These are phyloP conservation scores for Conus canariensis DNA, from an alignment of 2,888 invertebrate genomes.

Conservation along the genomic window DNA sequence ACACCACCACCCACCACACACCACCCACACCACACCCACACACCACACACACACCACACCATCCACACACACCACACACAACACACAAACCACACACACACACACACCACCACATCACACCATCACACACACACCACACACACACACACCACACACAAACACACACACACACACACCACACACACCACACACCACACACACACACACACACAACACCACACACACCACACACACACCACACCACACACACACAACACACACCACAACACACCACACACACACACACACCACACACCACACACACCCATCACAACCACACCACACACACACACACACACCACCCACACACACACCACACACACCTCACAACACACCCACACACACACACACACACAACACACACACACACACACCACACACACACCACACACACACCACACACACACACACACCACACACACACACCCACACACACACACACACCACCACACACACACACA, in stretches of 20 bases:
- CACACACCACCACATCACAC: too few relatives aligned
- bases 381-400: not conserved
- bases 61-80: not conserved
- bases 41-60: not conserved
- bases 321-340: too few relatives aligned
- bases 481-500: not conserved
- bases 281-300: not conserved
- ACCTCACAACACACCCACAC: not conserved
- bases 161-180: not conserved
- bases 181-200: not conserved
- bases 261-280: not conserved
- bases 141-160: not conserved
- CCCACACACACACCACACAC: too few relatives aligned
- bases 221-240: not conserved
- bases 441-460: not conserved
- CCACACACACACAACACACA: too few relatives aligned
- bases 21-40: not conserved
- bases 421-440: too few relatives aligned
- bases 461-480: not conserved
- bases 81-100: not conserved
- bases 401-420: too few relatives aligned
- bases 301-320: not conserved
- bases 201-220: not conserved
- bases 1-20: too few relatives aligned
- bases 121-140: too few relatives aligned